These are phyloP conservation scores for Drosophila mayaguana DNA, from an alignment of 2,888 invertebrate species.

Conservation along the genomic window DNA sequence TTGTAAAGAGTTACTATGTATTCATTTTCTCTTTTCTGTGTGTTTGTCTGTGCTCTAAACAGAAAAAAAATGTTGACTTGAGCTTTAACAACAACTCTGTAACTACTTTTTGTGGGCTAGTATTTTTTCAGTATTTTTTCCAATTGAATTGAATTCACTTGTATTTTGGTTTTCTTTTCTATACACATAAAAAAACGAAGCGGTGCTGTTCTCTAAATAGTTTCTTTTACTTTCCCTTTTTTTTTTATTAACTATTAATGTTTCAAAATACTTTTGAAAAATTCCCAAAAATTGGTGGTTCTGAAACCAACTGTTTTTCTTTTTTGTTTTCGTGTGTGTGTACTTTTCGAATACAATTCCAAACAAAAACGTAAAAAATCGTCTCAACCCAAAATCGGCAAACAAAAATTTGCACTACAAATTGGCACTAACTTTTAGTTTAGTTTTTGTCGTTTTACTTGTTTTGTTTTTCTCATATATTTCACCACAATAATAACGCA, in stretches of 20 bases:
- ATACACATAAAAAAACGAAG: conserved; percentile 60
- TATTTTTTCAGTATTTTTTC: conserved; percentile 30
- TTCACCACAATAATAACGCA: conserved; percentile 70
- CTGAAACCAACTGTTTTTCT: conserved; percentile 74
- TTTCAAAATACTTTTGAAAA: conserved; percentile 57
- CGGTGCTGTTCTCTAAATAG: conserved; percentile 58
- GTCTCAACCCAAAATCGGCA: conserved; percentile 41
- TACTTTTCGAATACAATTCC: conserved; percentile 32
- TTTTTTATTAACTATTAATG: conserved; percentile 26
- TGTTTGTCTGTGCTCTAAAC: conserved; percentile 42
- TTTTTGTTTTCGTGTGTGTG: conserved; percentile 8
- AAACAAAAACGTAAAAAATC: conserved; percentile 29
- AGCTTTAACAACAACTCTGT: conserved; percentile 25
- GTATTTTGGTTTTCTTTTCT: conserved; percentile 9
- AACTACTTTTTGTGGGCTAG: conserved; percentile 46
- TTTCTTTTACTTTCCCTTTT: not conserved
- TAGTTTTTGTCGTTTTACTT: not conserved
- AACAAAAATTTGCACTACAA: conserved; percentile 81
- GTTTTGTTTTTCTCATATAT: conserved; percentile 22
- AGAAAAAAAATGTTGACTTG: conserved; percentile 23
- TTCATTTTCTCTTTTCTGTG: not conserved
- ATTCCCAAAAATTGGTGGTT: conserved; percentile 79
- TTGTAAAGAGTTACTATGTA: conserved; percentile 19
- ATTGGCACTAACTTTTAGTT: conserved; percentile 72
- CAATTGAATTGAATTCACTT: conserved; percentile 46